Percentiles rank a stretch among this genome's conserved stretches.
These are phyloP conservation scores for Zaprionus kolodkinae DNA, from an alignment of 1,140 invertebrate species.

Conservation along the genomic window DNA sequence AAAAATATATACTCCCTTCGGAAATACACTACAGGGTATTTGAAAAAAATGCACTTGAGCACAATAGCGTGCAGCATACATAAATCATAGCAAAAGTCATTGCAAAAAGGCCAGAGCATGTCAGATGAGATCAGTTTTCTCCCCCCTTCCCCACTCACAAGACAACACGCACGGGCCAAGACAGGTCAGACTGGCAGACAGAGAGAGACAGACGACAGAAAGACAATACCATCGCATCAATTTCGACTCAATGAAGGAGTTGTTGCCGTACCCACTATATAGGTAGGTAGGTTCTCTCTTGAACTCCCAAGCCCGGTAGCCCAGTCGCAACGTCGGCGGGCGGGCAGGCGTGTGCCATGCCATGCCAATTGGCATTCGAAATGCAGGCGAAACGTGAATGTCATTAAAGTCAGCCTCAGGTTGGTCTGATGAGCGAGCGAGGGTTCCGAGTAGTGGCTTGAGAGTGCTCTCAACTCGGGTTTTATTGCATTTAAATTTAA, in stretches of 20 bases:
- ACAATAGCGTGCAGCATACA: slow-evolving; percentile 42
- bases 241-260: slow-evolving; percentile 6
- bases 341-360: slow-evolving; percentile 45
- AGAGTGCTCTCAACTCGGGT: not conserved
- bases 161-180: slow-evolving; percentile 9
- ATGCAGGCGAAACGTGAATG: slow-evolving; percentile 63
- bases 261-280: not conserved
- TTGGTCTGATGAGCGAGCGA: slow-evolving; percentile 62
- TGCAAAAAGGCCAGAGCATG: slow-evolving; percentile 35
- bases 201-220: no score
- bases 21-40: not conserved
- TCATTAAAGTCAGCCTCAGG: slow-evolving; percentile 63
- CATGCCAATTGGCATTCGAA: slow-evolving; percentile 51
- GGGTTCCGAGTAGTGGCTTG: not conserved
- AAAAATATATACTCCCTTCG: not conserved
- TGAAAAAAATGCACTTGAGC: slow-evolving; percentile 58
- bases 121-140: slow-evolving; percentile 26
- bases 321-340: not conserved
- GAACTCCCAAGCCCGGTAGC: slow-evolving; percentile 2
- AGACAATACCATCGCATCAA: not conserved
- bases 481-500: slow-evolving; percentile 44
- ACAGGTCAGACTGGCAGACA: not conserved
- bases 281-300: not conserved
- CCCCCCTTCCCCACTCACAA: not conserved
- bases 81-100: slow-evolving; percentile 74